Conservation (phyloP, 2,888 invertebrate genomes). For the Limnephilus rhombicus region DNA sequence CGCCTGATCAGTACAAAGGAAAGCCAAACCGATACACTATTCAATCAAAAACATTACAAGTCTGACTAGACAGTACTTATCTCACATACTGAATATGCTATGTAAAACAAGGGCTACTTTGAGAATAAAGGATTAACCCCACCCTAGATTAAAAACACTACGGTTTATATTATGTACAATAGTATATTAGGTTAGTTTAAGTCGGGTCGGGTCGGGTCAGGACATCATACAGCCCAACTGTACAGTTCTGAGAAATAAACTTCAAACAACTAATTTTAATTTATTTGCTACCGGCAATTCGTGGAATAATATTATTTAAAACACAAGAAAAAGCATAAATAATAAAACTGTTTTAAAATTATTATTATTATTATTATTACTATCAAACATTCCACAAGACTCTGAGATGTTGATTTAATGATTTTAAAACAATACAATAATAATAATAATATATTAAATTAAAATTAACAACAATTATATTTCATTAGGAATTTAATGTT, state of each 20-base stretch:
- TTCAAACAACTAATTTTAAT: slow-evolving; percentile 51
- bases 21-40: slow-evolving; percentile 49
- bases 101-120: slow-evolving; percentile 34
- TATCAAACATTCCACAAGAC: neutral
- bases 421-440: slow-evolving; percentile 41
- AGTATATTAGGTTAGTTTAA: neutral
- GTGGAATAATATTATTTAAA: slow-evolving; percentile 38
- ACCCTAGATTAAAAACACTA: neutral
- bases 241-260: slow-evolving; percentile 37
- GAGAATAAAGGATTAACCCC: slow-evolving; percentile 28
- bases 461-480: slow-evolving; percentile 52
- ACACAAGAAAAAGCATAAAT: slow-evolving; percentile 52
- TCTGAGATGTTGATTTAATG: neutral
- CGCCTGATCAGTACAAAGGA: slow-evolving; percentile 18
- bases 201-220: neutral
- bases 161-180: neutral
- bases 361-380: neutral
- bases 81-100: slow-evolving; percentile 58
- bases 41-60: slow-evolving; percentile 57
- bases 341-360: slow-evolving; percentile 36
- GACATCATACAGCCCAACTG: neutral
- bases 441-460: slow-evolving; percentile 48
- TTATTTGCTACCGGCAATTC: neutral
- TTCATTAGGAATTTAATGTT: slow-evolving; percentile 50
- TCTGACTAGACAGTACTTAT: slow-evolving; percentile 65